Conservation (phyloP, 2,888 invertebrate species). For the Stenoptilia bipunctidactyla region DNA sequence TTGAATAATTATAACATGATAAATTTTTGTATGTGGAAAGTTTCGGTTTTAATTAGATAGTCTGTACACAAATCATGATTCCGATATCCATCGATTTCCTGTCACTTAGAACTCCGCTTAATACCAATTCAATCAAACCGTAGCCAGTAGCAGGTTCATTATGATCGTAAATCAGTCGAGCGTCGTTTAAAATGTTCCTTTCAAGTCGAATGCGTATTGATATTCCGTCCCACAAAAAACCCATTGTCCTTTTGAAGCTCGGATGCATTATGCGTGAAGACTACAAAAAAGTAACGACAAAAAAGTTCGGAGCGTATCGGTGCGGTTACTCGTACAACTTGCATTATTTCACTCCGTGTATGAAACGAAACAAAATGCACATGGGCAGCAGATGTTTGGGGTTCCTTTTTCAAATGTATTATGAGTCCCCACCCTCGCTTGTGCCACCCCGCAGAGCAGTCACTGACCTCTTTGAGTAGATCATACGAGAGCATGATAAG, state of each 20-base stretch:
- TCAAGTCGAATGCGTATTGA: slow-evolving; percentile 45
- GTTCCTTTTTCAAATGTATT: slow-evolving; percentile 60
- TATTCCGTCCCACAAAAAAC: slow-evolving; percentile 51
- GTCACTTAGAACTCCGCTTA: too few relatives aligned
- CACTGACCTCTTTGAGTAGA: slow-evolving; percentile 57
- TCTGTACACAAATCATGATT: too few relatives aligned
- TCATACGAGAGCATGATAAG: too few relatives aligned
- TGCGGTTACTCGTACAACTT: slow-evolving; percentile 54
- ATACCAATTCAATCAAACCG: background rate
- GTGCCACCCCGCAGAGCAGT: slow-evolving; percentile 48
- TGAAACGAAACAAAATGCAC: slow-evolving; percentile 52
- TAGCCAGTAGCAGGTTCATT: slow-evolving; percentile 12
- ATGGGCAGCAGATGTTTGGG: slow-evolving; percentile 66
- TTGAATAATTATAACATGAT: too few relatives aligned
- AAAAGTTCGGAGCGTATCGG: slow-evolving; percentile 41
- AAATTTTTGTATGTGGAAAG: too few relatives aligned
- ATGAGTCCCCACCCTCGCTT: slow-evolving; percentile 40
- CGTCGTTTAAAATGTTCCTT: slow-evolving; percentile 21
- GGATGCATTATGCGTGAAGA: slow-evolving; percentile 56
- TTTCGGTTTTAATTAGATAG: too few relatives aligned
- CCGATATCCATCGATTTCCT: too few relatives aligned
- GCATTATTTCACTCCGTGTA: slow-evolving; percentile 47
- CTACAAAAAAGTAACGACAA: slow-evolving; percentile 56
- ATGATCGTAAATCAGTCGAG: slow-evolving; percentile 19
- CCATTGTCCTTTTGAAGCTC: slow-evolving; percentile 54